Conservation (phyloP, 2,113 vertebrate genomes). For the Furnarius figulus region DNA sequence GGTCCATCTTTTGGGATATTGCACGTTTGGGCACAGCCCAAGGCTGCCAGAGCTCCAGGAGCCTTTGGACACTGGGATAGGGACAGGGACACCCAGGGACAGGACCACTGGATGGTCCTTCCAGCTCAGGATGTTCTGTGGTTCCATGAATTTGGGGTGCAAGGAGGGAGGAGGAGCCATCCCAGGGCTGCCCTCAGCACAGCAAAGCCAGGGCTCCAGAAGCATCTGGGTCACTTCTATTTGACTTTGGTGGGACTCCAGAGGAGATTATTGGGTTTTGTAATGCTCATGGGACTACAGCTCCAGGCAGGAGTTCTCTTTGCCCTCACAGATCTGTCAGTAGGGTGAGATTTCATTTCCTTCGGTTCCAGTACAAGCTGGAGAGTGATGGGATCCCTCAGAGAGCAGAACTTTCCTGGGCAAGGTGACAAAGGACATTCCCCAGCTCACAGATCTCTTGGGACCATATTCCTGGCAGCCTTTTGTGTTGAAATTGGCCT, state of each 20-base stretch:
- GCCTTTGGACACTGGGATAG: not conserved
- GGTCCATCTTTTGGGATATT: not conserved
- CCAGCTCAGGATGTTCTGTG: not conserved
- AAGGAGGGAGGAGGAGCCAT: not conserved
- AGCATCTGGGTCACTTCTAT: not conserved
- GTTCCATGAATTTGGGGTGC: not conserved
- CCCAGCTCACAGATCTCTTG: not conserved
- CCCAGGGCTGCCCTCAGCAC: not conserved
- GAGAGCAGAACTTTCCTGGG: not conserved
- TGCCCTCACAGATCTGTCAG: constrained; percentile 10
- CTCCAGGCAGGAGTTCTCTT: accelerated
- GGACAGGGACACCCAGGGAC: too few relatives aligned
- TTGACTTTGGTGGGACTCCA: not conserved
- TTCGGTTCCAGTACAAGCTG: not conserved
- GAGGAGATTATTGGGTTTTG: not conserved
- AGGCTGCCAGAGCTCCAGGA: not conserved
- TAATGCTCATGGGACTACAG: not conserved
- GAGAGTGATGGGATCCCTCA: not conserved
- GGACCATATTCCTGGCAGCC: not conserved
- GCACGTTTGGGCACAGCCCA: not conserved
- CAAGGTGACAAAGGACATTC: not conserved
- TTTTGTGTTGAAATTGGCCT: not conserved
- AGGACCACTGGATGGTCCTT: not conserved
- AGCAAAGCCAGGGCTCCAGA: not conserved
- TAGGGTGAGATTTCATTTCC: not conserved